phyloP scores from a whole-genome alignment of 2,888 invertebrate genomes.

The Monochamus alternatus region DNA sequence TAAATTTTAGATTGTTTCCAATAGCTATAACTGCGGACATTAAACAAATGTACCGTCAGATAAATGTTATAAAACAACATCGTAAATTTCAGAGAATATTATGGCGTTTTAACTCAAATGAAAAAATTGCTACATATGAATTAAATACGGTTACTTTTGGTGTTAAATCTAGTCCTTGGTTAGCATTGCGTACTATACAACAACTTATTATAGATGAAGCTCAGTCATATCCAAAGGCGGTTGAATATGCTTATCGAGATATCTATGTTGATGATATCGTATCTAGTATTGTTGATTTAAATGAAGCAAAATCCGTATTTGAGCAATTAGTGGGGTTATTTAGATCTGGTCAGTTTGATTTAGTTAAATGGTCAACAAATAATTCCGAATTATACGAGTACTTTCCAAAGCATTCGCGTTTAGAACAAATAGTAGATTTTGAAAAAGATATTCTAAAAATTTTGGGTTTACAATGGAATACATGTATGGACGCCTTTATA shows the following conservation, averaged over 20 bases:
- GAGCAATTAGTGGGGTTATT: constrained; percentile 2
- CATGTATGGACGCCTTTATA: not conserved
- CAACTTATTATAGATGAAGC: constrained; percentile 8
- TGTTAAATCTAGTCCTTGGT: constrained; percentile 2
- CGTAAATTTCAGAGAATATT: not conserved
- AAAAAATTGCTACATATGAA: constrained; percentile 1
- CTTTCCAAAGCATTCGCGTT: not conserved
- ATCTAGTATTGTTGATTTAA: not conserved
- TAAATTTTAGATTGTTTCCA: constrained; percentile 29
- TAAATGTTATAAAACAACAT: not conserved
- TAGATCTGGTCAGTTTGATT: not conserved
- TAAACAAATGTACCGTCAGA: constrained; percentile 14
- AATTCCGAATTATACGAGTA: not conserved
- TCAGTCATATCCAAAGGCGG: not conserved
- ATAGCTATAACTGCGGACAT: constrained; percentile 11
- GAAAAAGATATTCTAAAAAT: constrained; percentile 8
- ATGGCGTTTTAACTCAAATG: constrained; percentile 3
- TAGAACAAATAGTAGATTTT: constrained; percentile 9
- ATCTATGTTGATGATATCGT: constrained; percentile 10
- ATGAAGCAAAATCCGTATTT: constrained; percentile 7
- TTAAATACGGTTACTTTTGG: constrained; percentile 5
- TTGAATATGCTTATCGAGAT: not conserved
- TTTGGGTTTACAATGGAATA: constrained; percentile 16
- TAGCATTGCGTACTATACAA: constrained; percentile 13
- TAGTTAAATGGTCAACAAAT: constrained; percentile 7